These are phyloP conservation scores for Stenolophus ochropezus DNA, from an alignment of 2,888 invertebrate genomes.

Conservation along the genomic window DNA sequence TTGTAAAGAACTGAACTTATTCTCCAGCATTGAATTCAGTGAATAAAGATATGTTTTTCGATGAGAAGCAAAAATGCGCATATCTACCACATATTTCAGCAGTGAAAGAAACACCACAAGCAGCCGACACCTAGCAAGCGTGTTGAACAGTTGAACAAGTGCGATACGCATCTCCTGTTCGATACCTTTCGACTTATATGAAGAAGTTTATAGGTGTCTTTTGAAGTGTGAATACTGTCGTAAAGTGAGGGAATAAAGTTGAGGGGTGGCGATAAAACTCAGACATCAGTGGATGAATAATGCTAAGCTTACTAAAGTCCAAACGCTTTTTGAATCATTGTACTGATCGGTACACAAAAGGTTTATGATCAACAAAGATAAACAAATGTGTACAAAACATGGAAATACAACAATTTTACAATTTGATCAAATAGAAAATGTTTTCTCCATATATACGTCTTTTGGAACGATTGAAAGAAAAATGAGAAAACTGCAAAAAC, in stretches of 20 bases:
- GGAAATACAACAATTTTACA: neutral
- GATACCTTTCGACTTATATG: constrained; percentile 36
- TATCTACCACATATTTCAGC: constrained; percentile 23
- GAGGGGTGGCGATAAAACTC: neutral
- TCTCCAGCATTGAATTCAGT: constrained; percentile 26
- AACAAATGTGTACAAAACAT: neutral
- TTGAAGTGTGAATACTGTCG: constrained; percentile 54
- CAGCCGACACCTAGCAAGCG: neutral
- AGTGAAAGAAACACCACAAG: neutral
- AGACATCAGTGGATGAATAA: constrained; percentile 17
- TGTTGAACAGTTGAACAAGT: constrained; percentile 24
- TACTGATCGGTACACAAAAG: neutral
- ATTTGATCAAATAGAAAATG: too few species aligned
- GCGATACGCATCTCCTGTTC: constrained; percentile 25
- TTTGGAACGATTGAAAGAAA: too few species aligned
- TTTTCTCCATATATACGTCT: too few species aligned
- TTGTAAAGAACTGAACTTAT: constrained; percentile 7
- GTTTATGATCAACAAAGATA: neutral
- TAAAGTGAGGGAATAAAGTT: constrained; percentile 45
- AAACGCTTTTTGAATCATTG: constrained; percentile 9
- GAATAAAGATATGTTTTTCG: constrained; percentile 48
- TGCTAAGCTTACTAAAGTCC: neutral
- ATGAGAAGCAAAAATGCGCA: constrained; percentile 24
- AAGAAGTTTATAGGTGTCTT: constrained; percentile 57
- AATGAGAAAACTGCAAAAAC: too few species aligned